Evolutionary conservation across 2,797 vertebrate species (phyloP), one percentile per base, ranked within the genome.

Genomic region (Poecilia picta): DNA sequence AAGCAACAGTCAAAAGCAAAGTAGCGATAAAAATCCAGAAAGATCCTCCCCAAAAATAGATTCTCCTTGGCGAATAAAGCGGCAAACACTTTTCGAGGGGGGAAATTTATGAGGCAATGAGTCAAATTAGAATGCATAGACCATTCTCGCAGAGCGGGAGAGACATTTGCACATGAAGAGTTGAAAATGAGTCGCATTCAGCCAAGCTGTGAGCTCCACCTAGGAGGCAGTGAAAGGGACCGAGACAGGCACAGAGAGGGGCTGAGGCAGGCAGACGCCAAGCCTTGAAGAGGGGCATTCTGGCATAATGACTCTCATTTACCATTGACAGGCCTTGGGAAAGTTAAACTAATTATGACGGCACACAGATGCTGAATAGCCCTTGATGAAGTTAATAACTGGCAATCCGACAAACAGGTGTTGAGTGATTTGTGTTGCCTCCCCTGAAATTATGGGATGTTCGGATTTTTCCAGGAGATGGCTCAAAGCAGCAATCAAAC

Each of bases 361-460:
- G 92, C 91, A 91, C 92, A 92, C 94, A 94, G 94, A 93, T 94
- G 94, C 91, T 95, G 94, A 96, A 95, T 95, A 95, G 94, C 93
- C 93, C 94, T 95, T 96, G 94, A 96, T 96, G 95, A 95, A 94
- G 92, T 95, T 95, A 95, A 95, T 96, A 95, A 95, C 93, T 84
- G 83, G 93, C 95, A 95, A 95, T 95, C 92, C 92, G 94, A 89
- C 89, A 95, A 95, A 95, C 95, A 96, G 95, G 94, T 96, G 95
- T 94, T 89, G 91, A 93, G 90, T 90, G 93, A 93, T 94, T 92
- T 93, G 90, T 88, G 87, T 88, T 89, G 86, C 93, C 91, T 93
- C 93, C 94, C 91, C 81, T 89, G 86, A 85, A 95, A 96, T 95
- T 92, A 93, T 88, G 82, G 84, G 88, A 88, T 85, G 89, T 85